Percentiles rank a stretch among this genome's conserved stretches.
Conservation (phyloP, 2,888 invertebrate species). For the Tortrix viridana region DNA sequence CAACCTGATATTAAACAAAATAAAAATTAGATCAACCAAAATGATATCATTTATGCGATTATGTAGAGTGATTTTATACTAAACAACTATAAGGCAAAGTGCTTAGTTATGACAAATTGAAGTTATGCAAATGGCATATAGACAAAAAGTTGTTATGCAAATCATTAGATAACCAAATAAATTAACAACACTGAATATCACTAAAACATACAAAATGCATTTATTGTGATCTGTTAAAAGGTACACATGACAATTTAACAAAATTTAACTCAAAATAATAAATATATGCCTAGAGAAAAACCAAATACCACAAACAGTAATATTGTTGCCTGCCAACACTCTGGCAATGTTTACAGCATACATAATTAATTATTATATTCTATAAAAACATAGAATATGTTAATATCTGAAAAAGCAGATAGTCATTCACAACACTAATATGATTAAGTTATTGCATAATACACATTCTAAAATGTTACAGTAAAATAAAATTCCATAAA, state of each 20-base stretch:
- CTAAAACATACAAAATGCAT: slow-evolving; percentile 38
- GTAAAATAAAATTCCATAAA: slow-evolving; percentile 25
- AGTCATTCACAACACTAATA: slow-evolving; percentile 34
- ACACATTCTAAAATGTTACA: slow-evolving; percentile 29
- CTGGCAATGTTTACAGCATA: slow-evolving; percentile 17
- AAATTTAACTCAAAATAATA: slow-evolving; percentile 14
- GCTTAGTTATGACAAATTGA: no score
- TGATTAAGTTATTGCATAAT: slow-evolving; percentile 33
- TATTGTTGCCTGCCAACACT: slow-evolving; percentile 30
- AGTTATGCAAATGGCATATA: no score
- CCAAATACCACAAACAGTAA: slow-evolving; percentile 18
- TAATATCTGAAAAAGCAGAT: slow-evolving; percentile 29
- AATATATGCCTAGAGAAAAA: slow-evolving; percentile 19
- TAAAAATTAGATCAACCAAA: no score
- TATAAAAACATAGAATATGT: slow-evolving; percentile 36
- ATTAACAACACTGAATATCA: slow-evolving; percentile 23
- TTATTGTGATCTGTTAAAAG: slow-evolving; percentile 32
- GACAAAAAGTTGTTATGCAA: no score
- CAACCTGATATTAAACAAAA: no score
- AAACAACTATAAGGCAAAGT: no score
- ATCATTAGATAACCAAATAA: no score
- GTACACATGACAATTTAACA: slow-evolving; percentile 27
- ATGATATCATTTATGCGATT: no score
- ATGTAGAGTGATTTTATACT: no score
- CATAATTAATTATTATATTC: slow-evolving; percentile 19